phyloP scores from a whole-genome alignment of 2,888 invertebrate species.

The Eristalis intricaria region DNA sequence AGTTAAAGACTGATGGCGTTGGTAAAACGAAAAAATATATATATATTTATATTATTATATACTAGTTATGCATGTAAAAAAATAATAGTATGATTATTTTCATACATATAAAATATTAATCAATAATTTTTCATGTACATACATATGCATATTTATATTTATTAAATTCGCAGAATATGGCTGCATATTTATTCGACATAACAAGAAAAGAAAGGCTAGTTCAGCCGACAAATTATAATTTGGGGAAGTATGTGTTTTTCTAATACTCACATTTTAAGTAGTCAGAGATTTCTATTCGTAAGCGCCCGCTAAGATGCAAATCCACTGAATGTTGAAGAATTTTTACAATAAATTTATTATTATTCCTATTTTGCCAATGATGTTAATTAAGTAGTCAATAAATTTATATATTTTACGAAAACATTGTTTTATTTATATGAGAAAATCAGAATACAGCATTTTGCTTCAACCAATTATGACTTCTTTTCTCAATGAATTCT shows the following conservation, averaged over 20 bases:
- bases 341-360: slow-evolving; percentile 20
- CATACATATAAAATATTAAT: slow-evolving; percentile 2
- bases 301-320: background rate
- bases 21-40: slow-evolving; percentile 71
- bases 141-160: slow-evolving; percentile 44
- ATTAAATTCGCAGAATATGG: slow-evolving; percentile 40
- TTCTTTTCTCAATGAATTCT: background rate
- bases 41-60: slow-evolving; percentile 32
- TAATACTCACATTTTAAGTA: background rate
- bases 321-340: background rate
- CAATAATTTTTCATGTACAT: background rate
- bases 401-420: slow-evolving; percentile 27
- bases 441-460: background rate
- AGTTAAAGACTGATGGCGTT: slow-evolving; percentile 80
- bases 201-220: background rate
- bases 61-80: slow-evolving; percentile 24
- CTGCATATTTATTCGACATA: slow-evolving; percentile 51
- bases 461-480: background rate
- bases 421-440: background rate
- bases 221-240: background rate
- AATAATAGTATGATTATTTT: slow-evolving; percentile 8
- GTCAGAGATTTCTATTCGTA: background rate
- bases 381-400: slow-evolving; percentile 41
- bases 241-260: background rate
- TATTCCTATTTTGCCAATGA: slow-evolving; percentile 64